These are phyloP conservation scores for Drosophila testacea DNA, from an alignment of 2,888 invertebrate species.

Conservation along the genomic window DNA sequence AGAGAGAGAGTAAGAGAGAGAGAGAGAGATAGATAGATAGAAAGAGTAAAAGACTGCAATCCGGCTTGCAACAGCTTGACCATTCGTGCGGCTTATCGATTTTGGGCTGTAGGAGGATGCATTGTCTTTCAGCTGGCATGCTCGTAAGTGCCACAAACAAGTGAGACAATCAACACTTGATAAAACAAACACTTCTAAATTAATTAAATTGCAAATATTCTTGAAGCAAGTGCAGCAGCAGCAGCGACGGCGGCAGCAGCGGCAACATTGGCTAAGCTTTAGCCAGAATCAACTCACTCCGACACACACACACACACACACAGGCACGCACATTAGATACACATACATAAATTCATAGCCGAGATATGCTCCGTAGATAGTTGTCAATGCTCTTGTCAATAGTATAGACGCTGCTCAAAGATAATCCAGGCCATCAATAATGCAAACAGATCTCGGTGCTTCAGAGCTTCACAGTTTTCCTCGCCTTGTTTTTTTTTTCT, in stretches of 20 bases:
- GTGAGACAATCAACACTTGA: slow-evolving; percentile 81
- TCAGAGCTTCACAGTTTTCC: slow-evolving; percentile 25
- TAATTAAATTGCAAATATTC: slow-evolving; percentile 82
- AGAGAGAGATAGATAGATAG: background rate
- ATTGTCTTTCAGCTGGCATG: slow-evolving; percentile 63
- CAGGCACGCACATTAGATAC: background rate
- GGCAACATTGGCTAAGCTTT: slow-evolving; percentile 32
- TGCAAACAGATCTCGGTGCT: slow-evolving; percentile 71
- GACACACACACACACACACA: background rate
- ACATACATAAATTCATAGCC: slow-evolving; percentile 10
- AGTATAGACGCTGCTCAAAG: slow-evolving; percentile 54
- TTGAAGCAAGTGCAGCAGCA: slow-evolving; percentile 62
- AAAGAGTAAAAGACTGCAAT: slow-evolving; percentile 18
- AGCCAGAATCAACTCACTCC: slow-evolving; percentile 28
- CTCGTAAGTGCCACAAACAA: slow-evolving; percentile 76
- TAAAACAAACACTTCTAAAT: slow-evolving; percentile 82
- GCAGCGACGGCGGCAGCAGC: slow-evolving; percentile 7
- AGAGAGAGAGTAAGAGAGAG: background rate
- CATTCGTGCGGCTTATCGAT: slow-evolving; percentile 75
- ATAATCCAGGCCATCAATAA: slow-evolving; percentile 80
- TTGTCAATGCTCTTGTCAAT: slow-evolving; percentile 67
- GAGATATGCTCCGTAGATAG: slow-evolving; percentile 30
- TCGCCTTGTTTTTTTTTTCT: slow-evolving; percentile 48
- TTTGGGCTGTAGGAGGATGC: slow-evolving; percentile 45
- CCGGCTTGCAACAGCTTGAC: slow-evolving; percentile 37